Base-by-base conservation (phyloP, 2,888 invertebrate genomes). In the Clitarchus hookeri region DNA sequence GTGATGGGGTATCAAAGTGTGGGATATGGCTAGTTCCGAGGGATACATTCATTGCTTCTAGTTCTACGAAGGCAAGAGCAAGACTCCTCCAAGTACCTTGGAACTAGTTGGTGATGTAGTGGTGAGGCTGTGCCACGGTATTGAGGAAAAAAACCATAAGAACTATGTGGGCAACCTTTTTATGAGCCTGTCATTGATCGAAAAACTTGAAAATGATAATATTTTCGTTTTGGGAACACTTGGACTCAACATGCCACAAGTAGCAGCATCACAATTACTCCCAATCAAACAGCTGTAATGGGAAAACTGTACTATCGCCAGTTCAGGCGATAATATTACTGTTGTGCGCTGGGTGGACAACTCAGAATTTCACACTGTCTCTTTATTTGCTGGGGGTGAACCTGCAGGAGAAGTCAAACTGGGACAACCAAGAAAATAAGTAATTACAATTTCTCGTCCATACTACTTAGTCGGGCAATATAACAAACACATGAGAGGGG, bases 261-360 rank as follows among this genome's bases (percentile, higher is more conserved):
- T 6, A 65, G 65, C n/a, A 23, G 65, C 65, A 65, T 23, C 65
- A 65, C 19, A 65, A n/a, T 23, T 65, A 65, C 11, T 65, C 16
- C 65, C 65, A 65, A 2, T 6, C 23, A 65, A 65, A 65, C 65
- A 8, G 19, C 65, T 65, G n/a, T 2, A 65, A 65, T 11, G 65
- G n/a, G 65, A 23, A 23, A 77, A 78, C 25, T 26, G 0, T 25
- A 53, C 83, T 16, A 23, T 83, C n/a, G 26, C 83, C 16, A 83
- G 23, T 23, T 65, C 65, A 25, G 19, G 44, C 13, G 53, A 83
- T 9, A 54, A 85, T 54, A 53, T 53, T 19, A 85, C 86, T 0
- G 26, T 84, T 65, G 44, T 65, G 9, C 84, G 87, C 8, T 88
- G 86, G 87, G 82, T 87, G 83, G 87, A 88, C 65, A 87, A 86